Base-by-base conservation (phyloP, 2,113 vertebrate genomes). In the Anguilla rostrata region DNA sequence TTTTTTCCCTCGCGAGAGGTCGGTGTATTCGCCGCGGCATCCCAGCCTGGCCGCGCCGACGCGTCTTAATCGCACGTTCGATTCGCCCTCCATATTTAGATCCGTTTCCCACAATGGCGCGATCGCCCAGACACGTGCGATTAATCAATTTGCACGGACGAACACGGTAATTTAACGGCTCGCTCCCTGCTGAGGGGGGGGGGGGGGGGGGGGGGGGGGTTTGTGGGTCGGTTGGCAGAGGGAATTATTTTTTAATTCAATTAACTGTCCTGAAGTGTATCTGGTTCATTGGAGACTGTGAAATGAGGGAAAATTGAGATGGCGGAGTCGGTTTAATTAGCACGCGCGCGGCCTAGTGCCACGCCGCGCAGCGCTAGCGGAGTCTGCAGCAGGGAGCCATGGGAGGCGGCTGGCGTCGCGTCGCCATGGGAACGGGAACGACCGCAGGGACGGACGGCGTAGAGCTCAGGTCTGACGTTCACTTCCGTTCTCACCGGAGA, bases 181-280 rank as follows among this genome's bases (percentile, higher is more conserved):
- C 12, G 26, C 39, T 79, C 16, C 15, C 78, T 18, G 11, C 29
- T 29, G 29, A 34, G 39, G 14, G 56, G 3, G 18, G 56, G 56
- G 14, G 8, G 14, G 56, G 56, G 3, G 1, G 56, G 43, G 8
- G 1, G 43, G 3, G 43, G 43, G 43, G 43, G 43, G 43, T 34
- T 34, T 34, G 14, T 16, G 14, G 56, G 34, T 34, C 34, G 34
- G 34, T 34, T 60, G 56, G 56, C 56, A 60, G 56, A 60, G 56
- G 56, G 39, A 80, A 29, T 41, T 16, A 80, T 80, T 41, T 66
- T 75, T 41, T 80, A 80, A 40, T 80, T 80, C 40, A 80, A 80
- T 75, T 80, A 80, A 20, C 78, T 41, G 34, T 20, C 39, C 22
- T 41, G 71, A 80, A 41, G 22, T 39, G 14, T 11, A 80, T 80